A percentile compares a stretch with the other conserved stretches of the same genome.
phyloP scores from a whole-genome alignment of 2,113 vertebrate genomes.

The Rhea pennata region DNA sequence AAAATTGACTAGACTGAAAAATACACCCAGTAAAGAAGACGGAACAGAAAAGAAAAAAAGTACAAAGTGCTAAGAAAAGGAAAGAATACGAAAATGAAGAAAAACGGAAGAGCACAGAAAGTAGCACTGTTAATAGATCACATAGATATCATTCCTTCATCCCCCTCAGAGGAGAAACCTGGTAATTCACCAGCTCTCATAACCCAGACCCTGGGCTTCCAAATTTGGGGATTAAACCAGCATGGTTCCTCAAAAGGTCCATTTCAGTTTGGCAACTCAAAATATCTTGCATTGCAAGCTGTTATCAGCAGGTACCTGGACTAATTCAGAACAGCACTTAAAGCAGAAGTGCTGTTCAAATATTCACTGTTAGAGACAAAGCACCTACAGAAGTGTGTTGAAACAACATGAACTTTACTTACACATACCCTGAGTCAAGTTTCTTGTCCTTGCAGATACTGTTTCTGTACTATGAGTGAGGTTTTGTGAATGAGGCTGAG shows the following conservation, averaged over 20 bases:
- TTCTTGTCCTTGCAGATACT: not conserved
- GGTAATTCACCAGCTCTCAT: not conserved
- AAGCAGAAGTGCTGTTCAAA: not conserved
- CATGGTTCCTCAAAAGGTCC: not conserved
- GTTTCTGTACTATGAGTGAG: fast-evolving
- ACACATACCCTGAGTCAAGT: fast-evolving
- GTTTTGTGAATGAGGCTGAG: not conserved
- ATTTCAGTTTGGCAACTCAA: not conserved
- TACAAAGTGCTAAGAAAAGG: not conserved
- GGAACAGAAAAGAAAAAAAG: not conserved
- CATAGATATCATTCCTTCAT: not conserved
- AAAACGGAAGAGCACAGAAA: not conserved
- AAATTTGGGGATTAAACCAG: not conserved
- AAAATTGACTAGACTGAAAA: not conserved
- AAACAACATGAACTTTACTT: not conserved
- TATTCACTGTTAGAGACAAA: not conserved
- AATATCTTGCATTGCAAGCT: not conserved
- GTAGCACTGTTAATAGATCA: not conserved
- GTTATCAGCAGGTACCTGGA: not conserved
- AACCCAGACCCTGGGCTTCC: not conserved
- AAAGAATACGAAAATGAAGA: not conserved
- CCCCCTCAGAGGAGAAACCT: not conserved
- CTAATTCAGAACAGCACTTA: not conserved
- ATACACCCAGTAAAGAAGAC: not conserved
- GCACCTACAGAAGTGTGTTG: fast-evolving